Evolutionary conservation across 2,113 vertebrate genomes (phyloP).

Genomic region (Apeltes quadracus): DNA sequence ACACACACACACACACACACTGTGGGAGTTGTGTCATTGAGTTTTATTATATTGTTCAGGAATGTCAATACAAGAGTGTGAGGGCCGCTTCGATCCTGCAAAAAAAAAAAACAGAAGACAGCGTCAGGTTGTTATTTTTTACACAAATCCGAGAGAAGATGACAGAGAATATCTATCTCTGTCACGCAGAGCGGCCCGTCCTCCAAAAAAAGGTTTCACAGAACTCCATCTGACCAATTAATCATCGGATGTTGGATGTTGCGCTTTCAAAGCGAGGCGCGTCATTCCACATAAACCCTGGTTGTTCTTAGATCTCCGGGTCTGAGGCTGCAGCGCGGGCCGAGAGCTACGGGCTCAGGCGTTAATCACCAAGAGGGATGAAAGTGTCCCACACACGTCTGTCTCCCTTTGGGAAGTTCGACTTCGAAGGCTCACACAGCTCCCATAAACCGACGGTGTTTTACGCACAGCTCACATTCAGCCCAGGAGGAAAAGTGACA

Average conservation of each 20-base stretch:
- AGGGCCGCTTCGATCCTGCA: background rate
- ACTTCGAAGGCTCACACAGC: constrained; percentile 61
- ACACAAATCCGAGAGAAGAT: constrained; percentile 36
- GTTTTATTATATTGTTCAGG: background rate
- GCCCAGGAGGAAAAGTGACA: constrained; percentile 28
- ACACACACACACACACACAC: constrained; percentile 5
- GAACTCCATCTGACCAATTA: constrained; percentile 58
- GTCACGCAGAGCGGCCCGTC: background rate
- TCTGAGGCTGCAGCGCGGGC: constrained; percentile 36
- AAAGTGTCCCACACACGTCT: constrained; percentile 62
- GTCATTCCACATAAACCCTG: constrained; percentile 34
- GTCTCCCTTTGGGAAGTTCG: constrained; percentile 38
- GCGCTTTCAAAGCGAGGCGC: constrained; percentile 34
- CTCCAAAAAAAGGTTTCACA: constrained; percentile 15
- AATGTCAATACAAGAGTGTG: background rate
- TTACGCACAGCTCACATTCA: constrained; percentile 49
- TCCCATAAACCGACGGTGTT: constrained; percentile 54
- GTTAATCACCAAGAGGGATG: constrained; percentile 63
- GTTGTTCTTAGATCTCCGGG: constrained; percentile 34
- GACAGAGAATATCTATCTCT: constrained; percentile 23
- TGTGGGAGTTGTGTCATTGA: constrained; percentile 30
- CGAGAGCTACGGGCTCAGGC: constrained; percentile 5
- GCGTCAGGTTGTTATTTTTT: constrained; percentile 25
- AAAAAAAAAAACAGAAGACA: constrained; percentile 3
- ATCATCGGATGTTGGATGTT: constrained; percentile 50